These are phyloP conservation scores for Sorex araneus DNA, from an alignment of 2,113 vertebrate species.

Conservation along the genomic window DNA sequence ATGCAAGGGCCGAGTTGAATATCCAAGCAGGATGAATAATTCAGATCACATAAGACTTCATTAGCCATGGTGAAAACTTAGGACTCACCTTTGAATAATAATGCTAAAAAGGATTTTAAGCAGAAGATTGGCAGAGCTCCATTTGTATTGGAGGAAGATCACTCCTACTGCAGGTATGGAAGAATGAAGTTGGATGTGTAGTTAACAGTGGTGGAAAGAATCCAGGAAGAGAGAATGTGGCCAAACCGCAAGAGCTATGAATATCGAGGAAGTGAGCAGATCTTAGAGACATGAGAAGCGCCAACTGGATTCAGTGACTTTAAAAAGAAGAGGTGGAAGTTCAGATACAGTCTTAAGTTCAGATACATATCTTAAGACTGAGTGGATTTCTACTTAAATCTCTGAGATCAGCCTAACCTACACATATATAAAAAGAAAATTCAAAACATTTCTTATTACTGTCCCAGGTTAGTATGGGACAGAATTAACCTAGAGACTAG, in stretches of 20 bases:
- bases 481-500: no score
- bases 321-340: neutral
- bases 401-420: neutral
- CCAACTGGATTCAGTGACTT: neutral
- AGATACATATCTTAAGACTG: neutral
- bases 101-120: neutral
- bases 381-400: neutral
- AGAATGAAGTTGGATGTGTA: neutral
- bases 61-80: neutral
- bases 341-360: neutral
- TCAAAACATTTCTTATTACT: neutral
- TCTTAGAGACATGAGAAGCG: neutral
- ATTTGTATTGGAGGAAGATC: neutral
- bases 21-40: neutral
- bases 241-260: neutral
- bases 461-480: no score
- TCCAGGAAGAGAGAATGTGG: neutral
- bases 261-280: neutral
- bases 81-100: neutral
- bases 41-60: neutral
- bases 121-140: neutral
- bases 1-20: fast-evolving
- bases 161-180: neutral
- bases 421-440: neutral
- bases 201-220: neutral